These are phyloP conservation scores for Villa cingulata DNA, from an alignment of 2,888 invertebrate species.

Conservation along the genomic window DNA sequence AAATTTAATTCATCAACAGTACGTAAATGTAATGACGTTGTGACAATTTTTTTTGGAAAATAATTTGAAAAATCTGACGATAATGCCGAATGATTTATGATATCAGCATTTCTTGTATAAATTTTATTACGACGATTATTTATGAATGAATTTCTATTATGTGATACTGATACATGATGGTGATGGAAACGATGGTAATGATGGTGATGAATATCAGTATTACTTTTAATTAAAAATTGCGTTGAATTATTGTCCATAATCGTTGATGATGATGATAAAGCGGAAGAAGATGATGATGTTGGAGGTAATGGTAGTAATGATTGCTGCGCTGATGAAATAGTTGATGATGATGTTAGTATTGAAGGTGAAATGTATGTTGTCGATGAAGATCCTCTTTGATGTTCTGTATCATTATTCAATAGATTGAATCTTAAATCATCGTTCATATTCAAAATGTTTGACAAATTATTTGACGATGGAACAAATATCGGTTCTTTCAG, in stretches of 20 bases:
- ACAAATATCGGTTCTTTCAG: constrained; percentile 29
- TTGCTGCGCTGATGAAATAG: too few relatives aligned
- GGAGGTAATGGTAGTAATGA: too few relatives aligned
- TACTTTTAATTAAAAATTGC: background rate
- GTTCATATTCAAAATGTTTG: constrained; percentile 15
- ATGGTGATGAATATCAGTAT: too few relatives aligned
- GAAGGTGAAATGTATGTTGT: too few relatives aligned
- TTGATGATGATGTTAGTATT: background rate
- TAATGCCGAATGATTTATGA: constrained; percentile 24
- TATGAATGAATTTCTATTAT: background rate
- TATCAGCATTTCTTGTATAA: constrained; percentile 30
- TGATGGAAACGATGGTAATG: too few relatives aligned
- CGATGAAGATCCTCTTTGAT: background rate
- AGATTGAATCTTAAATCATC: constrained; percentile 12
- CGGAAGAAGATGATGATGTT: too few relatives aligned
- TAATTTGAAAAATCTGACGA: constrained; percentile 5
- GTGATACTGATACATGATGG: background rate
- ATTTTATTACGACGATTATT: constrained; percentile 24
- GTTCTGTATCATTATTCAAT: background rate
- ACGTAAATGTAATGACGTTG: constrained; percentile 27
- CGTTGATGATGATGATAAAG: background rate
- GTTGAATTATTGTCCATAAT: background rate
- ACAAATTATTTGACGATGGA: constrained; percentile 16
- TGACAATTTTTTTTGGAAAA: constrained; percentile 17
- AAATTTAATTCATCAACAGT: constrained; percentile 35